A percentile compares a stretch with the other conserved stretches of the same genome.
Evolutionary conservation across 2,888 invertebrate species (phyloP).

Genomic region (Sarcophaga rosellei): DNA sequence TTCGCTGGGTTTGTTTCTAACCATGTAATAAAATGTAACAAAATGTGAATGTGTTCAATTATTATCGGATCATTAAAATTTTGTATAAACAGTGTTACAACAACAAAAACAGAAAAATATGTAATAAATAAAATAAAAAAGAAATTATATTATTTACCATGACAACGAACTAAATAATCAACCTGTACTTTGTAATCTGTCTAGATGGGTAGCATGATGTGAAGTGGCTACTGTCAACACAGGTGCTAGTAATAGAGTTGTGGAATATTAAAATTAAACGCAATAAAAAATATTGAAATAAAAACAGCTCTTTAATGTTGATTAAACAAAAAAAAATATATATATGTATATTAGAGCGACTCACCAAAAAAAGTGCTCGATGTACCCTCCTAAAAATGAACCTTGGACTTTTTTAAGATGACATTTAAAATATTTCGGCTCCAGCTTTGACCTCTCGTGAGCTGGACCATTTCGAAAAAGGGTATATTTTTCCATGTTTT

Average conservation of each 20-base stretch:
- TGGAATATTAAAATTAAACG: constrained; percentile 1
- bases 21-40: too few species aligned
- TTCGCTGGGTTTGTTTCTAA: too few species aligned
- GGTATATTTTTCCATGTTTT: too few species aligned
- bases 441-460: too few species aligned
- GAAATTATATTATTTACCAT: constrained; percentile 52
- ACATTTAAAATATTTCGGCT: too few species aligned
- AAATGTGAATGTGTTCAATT: constrained; percentile 39
- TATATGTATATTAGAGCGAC: too few species aligned
- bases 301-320: background rate
- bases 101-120: background rate
- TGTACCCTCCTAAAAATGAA: too few species aligned
- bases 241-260: background rate
- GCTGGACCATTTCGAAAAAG: too few species aligned
- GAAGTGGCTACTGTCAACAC: background rate
- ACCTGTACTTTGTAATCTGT: background rate
- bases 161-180: constrained; percentile 29
- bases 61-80: constrained; percentile 54
- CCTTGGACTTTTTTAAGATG: too few species aligned
- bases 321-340: too few species aligned
- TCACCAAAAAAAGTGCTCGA: too few species aligned
- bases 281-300: background rate
- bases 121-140: background rate
- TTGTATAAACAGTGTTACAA: constrained; percentile 4
- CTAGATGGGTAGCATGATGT: too few species aligned